These are phyloP conservation scores for Perizoma affinitatum DNA, from an alignment of 2,888 invertebrate genomes.

Conservation along the genomic window DNA sequence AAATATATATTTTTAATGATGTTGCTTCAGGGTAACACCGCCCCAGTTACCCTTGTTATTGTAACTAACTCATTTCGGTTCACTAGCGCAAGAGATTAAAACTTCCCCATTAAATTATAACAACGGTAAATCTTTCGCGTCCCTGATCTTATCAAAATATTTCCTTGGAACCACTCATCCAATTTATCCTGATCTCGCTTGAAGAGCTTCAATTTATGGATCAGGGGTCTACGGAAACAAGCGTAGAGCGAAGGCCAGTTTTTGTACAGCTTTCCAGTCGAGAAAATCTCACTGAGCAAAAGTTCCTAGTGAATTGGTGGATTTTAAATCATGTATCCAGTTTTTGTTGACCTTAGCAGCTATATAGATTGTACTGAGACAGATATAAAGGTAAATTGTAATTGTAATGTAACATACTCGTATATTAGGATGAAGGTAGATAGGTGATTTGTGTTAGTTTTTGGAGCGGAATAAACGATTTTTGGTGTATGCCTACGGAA, in stretches of 20 bases:
- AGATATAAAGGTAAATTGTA: constrained; percentile 13
- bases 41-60: constrained; percentile 13
- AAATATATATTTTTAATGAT: constrained; percentile 1
- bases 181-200: constrained; percentile 24
- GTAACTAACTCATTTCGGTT: constrained; percentile 19
- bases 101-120: constrained; percentile 47
- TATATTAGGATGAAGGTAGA: constrained; percentile 32
- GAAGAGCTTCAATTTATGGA: constrained; percentile 7
- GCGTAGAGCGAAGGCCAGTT: constrained; percentile 1
- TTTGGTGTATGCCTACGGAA: constrained; percentile 23
- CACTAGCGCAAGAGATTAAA: constrained; percentile 41
- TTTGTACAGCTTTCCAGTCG: constrained; percentile 10
- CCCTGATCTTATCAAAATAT: constrained; percentile 52
- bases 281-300: constrained; percentile 7
- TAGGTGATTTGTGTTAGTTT: constrained; percentile 31
- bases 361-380: constrained; percentile 4
- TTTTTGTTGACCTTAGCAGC: constrained; percentile 20
- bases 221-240: constrained; percentile 10
- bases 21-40: neutral
- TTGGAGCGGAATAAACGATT: constrained; percentile 30
- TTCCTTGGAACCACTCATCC: constrained; percentile 37
- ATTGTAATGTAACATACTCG: constrained; percentile 23
- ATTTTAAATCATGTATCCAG: constrained; percentile 13
- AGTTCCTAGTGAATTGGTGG: constrained; percentile 24
- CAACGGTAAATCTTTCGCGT: constrained; percentile 49